These are phyloP conservation scores for Ectobius pallidus DNA, from an alignment of 2,888 invertebrate genomes.

Conservation along the genomic window DNA sequence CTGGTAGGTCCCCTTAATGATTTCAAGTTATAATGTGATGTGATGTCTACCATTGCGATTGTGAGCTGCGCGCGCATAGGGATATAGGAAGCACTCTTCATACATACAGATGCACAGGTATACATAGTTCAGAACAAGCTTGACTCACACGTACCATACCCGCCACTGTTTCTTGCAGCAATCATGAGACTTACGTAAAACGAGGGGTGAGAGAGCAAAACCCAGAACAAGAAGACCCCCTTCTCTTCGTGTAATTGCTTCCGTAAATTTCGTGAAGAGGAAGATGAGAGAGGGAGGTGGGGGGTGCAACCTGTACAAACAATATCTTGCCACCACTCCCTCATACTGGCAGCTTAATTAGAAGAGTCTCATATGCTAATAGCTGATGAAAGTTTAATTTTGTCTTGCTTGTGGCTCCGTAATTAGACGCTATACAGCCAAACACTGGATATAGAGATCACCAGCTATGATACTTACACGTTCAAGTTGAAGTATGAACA, in stretches of 20 bases:
- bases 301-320: conserved; percentile 46
- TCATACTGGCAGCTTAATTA: conserved; percentile 55
- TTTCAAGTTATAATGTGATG: too few relatives aligned
- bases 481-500: background rate
- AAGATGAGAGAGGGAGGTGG: background rate
- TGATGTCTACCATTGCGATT: too few relatives aligned
- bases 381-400: conserved; percentile 59
- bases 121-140: too few relatives aligned
- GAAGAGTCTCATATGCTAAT: conserved; percentile 58
- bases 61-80: too few relatives aligned
- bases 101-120: too few relatives aligned
- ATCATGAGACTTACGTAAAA: background rate
- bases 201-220: background rate
- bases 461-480: conserved; percentile 7
- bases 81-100: too few relatives aligned
- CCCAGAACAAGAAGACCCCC: background rate
- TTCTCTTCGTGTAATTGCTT: conserved; percentile 25
- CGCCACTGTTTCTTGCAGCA: too few relatives aligned
- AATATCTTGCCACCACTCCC: conserved; percentile 47
- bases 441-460: conserved; percentile 19
- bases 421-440: conserved; percentile 51
- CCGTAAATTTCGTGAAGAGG: conserved; percentile 28
- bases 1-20: too few relatives aligned
- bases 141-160: too few relatives aligned
- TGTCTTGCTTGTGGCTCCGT: conserved; percentile 56